Evolutionary conservation across 1,140 invertebrate species (phyloP).

Genomic region (Nixonia krombeini): DNA sequence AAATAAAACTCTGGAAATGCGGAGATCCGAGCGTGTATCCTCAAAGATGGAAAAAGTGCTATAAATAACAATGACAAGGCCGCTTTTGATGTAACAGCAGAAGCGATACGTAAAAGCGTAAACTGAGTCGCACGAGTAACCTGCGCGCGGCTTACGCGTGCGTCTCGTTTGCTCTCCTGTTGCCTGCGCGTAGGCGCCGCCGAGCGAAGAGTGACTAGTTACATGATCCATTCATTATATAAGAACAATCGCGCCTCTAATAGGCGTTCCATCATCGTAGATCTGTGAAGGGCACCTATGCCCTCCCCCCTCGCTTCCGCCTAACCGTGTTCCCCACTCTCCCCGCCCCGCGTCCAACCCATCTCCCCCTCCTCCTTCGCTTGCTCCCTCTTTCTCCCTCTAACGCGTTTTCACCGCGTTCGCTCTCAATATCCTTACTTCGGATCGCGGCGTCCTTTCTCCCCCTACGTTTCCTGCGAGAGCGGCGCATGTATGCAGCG

Average conservation of each 20-base stretch:
- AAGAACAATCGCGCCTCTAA: conserved; percentile 71
- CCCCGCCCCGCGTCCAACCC: conserved; percentile 21
- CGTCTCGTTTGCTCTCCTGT: conserved; percentile 25
- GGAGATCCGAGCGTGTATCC: no score
- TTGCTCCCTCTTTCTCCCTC: conserved; percentile 36
- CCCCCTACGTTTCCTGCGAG: conserved; percentile 43
- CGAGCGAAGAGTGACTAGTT: conserved; percentile 61
- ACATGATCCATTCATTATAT: conserved; percentile 72
- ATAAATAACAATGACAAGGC: no score
- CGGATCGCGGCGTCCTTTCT: conserved; percentile 36
- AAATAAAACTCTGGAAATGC: no score
- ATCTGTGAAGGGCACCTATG: conserved; percentile 62
- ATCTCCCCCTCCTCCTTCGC: conserved; percentile 21
- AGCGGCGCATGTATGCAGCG: neutral
- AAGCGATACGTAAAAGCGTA: no score
- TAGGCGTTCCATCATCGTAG: conserved; percentile 68
- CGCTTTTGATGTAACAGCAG: no score
- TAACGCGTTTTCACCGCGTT: conserved; percentile 35
- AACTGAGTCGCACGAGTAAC: neutral
- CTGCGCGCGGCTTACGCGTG: conserved; percentile 8
- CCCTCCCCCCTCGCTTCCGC: conserved; percentile 7
- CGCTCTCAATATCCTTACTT: conserved; percentile 43
- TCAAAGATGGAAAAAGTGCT: no score
- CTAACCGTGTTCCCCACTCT: conserved; percentile 1
- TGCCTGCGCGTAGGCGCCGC: conserved; percentile 49